A percentile compares a stretch with the other conserved stretches of the same genome.
phyloP scores from a whole-genome alignment of 2,113 vertebrate genomes.

The Acrocephalus arundinaceus region DNA sequence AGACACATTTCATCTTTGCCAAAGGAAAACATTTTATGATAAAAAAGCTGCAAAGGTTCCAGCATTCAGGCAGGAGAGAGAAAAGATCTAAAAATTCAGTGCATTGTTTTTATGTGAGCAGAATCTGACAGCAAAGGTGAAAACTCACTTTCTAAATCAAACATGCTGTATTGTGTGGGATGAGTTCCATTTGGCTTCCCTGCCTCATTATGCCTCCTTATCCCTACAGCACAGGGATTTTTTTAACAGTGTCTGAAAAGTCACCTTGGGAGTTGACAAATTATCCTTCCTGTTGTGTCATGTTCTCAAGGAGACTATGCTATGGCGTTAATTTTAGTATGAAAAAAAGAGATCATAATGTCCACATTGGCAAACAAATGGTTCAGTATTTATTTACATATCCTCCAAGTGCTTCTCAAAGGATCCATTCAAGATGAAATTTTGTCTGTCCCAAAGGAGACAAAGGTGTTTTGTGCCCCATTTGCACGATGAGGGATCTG shows the following conservation, averaged over 20 bases:
- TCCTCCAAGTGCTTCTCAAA: slow-evolving; percentile 37
- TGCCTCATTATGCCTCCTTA: slow-evolving; percentile 42
- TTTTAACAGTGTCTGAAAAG: slow-evolving; percentile 37
- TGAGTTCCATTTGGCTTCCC: slow-evolving; percentile 33
- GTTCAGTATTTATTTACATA: slow-evolving; percentile 53
- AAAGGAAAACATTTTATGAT: not conserved
- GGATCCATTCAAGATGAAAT: slow-evolving; percentile 44
- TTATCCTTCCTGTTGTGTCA: slow-evolving; percentile 52
- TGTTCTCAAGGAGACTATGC: slow-evolving; percentile 39
- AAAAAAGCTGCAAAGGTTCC: not conserved
- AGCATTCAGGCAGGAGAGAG: not conserved
- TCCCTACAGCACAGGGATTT: not conserved
- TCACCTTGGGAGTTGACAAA: slow-evolving; percentile 53
- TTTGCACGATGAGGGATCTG: slow-evolving; percentile 17
- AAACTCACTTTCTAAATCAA: slow-evolving; percentile 38
- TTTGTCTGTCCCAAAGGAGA: slow-evolving; percentile 30
- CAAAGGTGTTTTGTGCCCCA: slow-evolving; percentile 1
- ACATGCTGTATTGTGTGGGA: not conserved
- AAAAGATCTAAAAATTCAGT: not conserved
- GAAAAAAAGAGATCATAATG: slow-evolving; percentile 9
- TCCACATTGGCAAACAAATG: slow-evolving; percentile 34
- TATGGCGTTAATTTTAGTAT: slow-evolving; percentile 19
- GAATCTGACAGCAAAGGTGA: slow-evolving; percentile 45
- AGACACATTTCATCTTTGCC: not conserved
- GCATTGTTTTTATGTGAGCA: not conserved